phyloP scores from a whole-genome alignment of 2,797 vertebrate species.

The Syndactyla subalaris region DNA sequence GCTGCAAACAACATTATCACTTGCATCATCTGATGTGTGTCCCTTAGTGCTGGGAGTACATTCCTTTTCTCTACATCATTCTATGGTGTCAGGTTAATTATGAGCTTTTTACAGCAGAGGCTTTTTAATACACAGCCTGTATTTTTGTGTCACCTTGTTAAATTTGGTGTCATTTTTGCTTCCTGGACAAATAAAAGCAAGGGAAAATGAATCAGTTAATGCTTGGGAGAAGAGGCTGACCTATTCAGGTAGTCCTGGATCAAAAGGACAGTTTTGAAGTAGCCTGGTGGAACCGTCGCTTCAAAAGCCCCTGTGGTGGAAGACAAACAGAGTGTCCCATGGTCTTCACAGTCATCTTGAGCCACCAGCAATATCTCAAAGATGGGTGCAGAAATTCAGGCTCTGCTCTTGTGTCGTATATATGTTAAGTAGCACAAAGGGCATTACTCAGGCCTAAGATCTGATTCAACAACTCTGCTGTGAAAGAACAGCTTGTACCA shows the following conservation, averaged over 20 bases:
- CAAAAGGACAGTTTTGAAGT: neutral
- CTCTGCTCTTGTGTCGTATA: neutral
- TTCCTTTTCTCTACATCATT: neutral
- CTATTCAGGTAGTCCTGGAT: neutral
- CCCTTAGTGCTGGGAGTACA: neutral
- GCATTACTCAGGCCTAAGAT: neutral
- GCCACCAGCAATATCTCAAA: neutral
- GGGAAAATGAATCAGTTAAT: neutral
- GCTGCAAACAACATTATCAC: neutral
- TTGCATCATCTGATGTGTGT: neutral
- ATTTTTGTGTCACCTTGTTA: neutral
- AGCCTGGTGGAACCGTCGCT: neutral
- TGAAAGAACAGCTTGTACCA: neutral
- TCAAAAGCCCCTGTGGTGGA: neutral
- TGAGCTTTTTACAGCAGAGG: neutral
- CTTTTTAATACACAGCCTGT: neutral
- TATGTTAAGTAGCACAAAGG: neutral
- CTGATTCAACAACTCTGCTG: neutral
- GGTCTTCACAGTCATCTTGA: neutral
- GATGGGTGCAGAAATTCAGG: neutral
- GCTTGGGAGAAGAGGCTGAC: neutral
- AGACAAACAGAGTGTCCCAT: neutral
- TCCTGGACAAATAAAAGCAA: neutral
- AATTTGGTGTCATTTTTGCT: neutral
- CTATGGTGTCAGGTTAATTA: neutral